Conservation (phyloP, 2,888 invertebrate genomes). For the Drosophila peninsularis region DNA sequence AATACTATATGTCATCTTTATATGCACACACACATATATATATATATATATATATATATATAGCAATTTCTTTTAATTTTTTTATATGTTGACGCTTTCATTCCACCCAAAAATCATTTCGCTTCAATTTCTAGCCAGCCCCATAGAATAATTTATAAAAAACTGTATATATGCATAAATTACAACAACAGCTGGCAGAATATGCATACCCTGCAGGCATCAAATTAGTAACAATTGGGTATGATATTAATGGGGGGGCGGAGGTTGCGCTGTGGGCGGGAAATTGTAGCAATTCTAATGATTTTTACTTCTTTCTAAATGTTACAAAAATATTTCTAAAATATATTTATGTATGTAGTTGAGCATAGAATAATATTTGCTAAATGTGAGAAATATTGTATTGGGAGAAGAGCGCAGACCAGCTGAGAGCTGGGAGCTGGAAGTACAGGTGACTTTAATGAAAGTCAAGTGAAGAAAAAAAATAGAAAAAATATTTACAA, state of each 20-base stretch:
- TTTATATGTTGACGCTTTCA: constrained; percentile 34
- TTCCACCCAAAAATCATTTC: constrained; percentile 59
- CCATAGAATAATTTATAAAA: constrained; percentile 55
- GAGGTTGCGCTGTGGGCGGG: not conserved
- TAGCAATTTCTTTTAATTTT: constrained; percentile 36
- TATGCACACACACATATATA: not conserved
- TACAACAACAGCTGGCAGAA: constrained; percentile 66
- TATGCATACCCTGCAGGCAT: constrained; percentile 25
- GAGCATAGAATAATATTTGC: not conserved
- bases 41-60: not conserved
- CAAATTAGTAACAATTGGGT: constrained; percentile 7
- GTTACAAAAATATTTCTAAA: not conserved
- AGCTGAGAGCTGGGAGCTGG: too few species aligned
- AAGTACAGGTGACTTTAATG: too few species aligned
- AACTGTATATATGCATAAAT: constrained; percentile 61
- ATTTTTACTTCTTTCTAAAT: fast-evolving
- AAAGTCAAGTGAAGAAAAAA: too few species aligned
- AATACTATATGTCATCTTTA: constrained; percentile 35
- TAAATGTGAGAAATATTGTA: too few species aligned
- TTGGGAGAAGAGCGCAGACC: too few species aligned
- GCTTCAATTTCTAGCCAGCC: constrained; percentile 49
- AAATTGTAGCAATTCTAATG: too few species aligned
- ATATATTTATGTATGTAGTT: not conserved
- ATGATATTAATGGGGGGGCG: not conserved
- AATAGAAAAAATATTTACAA: too few species aligned